Evolutionary conservation across 1,140 invertebrate genomes (phyloP).

Genomic region (Druon quercuslanigerum): DNA sequence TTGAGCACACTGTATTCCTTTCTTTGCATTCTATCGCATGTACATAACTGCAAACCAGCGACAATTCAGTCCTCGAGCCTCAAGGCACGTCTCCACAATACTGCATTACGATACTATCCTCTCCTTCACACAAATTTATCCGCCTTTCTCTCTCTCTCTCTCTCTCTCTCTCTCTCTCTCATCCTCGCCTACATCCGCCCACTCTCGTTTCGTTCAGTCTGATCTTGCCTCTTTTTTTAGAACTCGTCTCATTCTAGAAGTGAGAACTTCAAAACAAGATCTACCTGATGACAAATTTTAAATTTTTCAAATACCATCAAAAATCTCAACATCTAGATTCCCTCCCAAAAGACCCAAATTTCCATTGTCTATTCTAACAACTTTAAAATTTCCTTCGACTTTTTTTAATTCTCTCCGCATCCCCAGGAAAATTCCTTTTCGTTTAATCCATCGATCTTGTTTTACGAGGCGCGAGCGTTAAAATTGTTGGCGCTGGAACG

Average conservation of each 20-base stretch:
- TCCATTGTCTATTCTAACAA: too few relatives aligned
- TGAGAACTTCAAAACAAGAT: conserved; percentile 5
- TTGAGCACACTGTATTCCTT: conserved; percentile 30
- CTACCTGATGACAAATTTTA: conserved; percentile 1
- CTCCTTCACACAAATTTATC: conserved; percentile 36
- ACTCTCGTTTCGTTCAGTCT: conserved; percentile 27
- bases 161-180: conserved; percentile 18
- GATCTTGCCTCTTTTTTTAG: conserved; percentile 18
- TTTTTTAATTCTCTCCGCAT: background rate
- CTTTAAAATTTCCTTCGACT: too few relatives aligned
- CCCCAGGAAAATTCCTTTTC: background rate
- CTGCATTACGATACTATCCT: conserved; percentile 60
- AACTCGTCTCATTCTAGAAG: background rate
- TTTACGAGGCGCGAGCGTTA: conserved; percentile 13
- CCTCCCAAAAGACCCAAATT: too few relatives aligned
- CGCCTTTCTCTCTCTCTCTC: conserved; percentile 34
- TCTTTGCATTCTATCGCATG: conserved; percentile 45
- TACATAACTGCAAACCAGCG: conserved; percentile 51
- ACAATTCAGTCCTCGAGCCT: conserved; percentile 52
- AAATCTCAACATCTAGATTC: too few relatives aligned
- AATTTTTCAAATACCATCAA: background rate
- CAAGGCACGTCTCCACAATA: conserved; percentile 59
- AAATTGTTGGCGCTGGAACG: conserved; percentile 18
- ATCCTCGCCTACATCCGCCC: conserved; percentile 28
- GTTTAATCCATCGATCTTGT: conserved; percentile 13